Evolutionary conservation across 2,113 vertebrate genomes (phyloP).

Genomic region (Serilophus lunatus): DNA sequence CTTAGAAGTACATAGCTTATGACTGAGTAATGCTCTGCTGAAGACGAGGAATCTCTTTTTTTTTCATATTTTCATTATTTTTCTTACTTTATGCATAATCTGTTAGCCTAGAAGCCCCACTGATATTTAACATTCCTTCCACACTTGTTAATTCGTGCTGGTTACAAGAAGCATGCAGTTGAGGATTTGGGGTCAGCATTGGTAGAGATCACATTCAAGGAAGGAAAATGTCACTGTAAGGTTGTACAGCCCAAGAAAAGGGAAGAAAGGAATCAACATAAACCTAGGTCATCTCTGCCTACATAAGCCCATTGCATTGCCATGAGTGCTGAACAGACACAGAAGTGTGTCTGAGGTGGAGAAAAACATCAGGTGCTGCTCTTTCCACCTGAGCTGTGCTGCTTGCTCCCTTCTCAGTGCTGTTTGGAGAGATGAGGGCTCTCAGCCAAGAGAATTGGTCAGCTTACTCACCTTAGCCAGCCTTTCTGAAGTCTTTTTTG

Average conservation of each 20-base stretch:
- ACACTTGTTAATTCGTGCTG: not conserved
- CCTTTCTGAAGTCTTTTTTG: not conserved
- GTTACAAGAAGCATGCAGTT: not conserved
- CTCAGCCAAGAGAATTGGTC: not conserved
- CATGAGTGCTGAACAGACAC: not conserved
- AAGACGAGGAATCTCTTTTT: not conserved
- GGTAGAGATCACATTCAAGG: not conserved
- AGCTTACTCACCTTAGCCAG: not conserved
- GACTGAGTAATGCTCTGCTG: not conserved
- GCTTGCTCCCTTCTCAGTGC: not conserved
- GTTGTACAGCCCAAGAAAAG: not conserved
- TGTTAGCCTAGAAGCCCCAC: not conserved
- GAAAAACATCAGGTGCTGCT: not conserved
- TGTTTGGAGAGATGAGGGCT: not conserved
- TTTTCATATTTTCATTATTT: not conserved
- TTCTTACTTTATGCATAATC: not conserved
- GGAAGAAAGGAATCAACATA: not conserved
- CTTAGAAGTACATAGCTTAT: not conserved
- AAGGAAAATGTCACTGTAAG: not conserved
- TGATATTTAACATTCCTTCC: not conserved
- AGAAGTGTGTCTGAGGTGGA: not conserved
- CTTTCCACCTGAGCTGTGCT: not conserved
- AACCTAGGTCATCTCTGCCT: not conserved
- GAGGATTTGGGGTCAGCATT: not conserved
- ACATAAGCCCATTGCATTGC: not conserved